These are phyloP conservation scores for Casuarius casuarius DNA, from an alignment of 2,113 vertebrate species.

Conservation along the genomic window DNA sequence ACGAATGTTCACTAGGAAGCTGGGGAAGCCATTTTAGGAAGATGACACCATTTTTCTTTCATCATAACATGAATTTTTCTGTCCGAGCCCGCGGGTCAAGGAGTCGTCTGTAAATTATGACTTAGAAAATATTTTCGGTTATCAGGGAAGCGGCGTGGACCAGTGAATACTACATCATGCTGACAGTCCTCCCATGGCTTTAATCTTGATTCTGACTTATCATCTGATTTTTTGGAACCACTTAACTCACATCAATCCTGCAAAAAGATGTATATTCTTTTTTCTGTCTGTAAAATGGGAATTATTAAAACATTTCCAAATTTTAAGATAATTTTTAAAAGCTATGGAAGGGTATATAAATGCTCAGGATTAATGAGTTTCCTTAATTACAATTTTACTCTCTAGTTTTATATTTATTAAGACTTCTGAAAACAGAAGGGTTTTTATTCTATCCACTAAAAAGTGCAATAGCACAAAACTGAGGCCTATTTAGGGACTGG, in stretches of 20 bases:
- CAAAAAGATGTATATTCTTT: neutral
- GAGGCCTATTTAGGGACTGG: neutral
- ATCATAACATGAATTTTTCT: neutral
- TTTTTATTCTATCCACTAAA: neutral
- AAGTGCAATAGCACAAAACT: neutral
- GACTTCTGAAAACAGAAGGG: neutral
- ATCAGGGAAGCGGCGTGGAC: neutral
- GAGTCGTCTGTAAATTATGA: neutral
- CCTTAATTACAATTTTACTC: neutral
- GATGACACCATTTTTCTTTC: slow-evolving; percentile 3
- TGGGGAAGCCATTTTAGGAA: neutral
- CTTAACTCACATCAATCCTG: neutral
- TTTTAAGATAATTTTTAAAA: neutral
- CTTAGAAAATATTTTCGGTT: slow-evolving; percentile 21
- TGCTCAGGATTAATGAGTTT: neutral
- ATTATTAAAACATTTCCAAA: neutral
- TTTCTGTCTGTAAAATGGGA: neutral
- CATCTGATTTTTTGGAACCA: neutral
- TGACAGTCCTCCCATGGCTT: neutral
- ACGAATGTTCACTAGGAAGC: slow-evolving; percentile 32
- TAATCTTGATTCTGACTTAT: neutral
- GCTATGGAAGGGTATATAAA: neutral
- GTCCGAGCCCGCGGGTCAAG: neutral
- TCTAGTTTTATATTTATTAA: neutral
- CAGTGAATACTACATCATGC: neutral